These are phyloP conservation scores for Andrena flavipes DNA, from an alignment of 2,888 invertebrate genomes.

Conservation along the genomic window DNA sequence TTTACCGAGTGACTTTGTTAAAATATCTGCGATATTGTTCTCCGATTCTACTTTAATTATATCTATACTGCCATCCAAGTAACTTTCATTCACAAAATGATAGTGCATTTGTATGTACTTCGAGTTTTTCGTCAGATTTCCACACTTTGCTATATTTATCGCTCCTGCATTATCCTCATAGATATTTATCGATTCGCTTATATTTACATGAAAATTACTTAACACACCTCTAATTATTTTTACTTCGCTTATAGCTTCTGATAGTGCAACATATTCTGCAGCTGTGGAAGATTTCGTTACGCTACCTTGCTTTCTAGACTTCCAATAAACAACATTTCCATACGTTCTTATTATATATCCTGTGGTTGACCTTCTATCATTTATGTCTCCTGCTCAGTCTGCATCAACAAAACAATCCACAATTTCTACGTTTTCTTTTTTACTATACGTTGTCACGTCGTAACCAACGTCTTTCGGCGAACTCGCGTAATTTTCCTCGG, in stretches of 20 bases:
- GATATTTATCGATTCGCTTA: neutral
- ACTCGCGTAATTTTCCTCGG: too few species aligned
- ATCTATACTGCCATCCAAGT: neutral
- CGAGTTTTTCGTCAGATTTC: conserved; percentile 24
- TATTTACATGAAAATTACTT: neutral
- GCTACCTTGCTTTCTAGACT: conserved; percentile 6
- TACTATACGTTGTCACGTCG: too few species aligned
- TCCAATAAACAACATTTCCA: conserved; percentile 18
- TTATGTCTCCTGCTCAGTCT: too few species aligned
- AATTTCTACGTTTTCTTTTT: neutral
- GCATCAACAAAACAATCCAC: neutral
- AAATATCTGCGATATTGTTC: conserved; percentile 35
- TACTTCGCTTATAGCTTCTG: conserved; percentile 1
- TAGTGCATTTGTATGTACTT: conserved; percentile 30
- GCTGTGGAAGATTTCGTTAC: conserved; percentile 22
- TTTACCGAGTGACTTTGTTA: conserved; percentile 21
- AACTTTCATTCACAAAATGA: conserved; percentile 31
- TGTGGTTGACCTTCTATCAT: too few species aligned
- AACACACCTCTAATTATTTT: neutral
- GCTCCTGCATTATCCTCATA: conserved; percentile 40
- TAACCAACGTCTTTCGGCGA: too few species aligned
- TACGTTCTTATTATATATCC: neutral
- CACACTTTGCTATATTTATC: conserved; percentile 19
- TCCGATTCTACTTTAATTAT: conserved; percentile 22
- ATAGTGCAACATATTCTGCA: conserved; percentile 27